Evolutionary conservation across 2,797 vertebrate genomes (phyloP), one percentile per base, ranked within the genome.

Genomic region (Darevskia nairensis): DNA sequence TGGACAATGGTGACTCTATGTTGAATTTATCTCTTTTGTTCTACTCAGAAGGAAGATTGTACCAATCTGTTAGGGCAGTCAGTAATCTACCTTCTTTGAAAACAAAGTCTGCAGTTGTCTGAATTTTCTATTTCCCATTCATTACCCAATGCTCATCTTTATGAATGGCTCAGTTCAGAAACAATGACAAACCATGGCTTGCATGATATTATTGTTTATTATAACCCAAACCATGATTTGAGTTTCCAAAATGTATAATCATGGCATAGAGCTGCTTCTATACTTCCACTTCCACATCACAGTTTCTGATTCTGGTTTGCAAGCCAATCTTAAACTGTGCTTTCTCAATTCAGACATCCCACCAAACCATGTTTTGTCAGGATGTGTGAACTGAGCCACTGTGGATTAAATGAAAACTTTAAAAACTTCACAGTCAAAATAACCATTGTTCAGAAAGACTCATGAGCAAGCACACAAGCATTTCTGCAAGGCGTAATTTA

Each of bases 321-420:
- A n/a, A 39, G 39, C 27, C 71, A 64, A 0, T 79, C 39, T 69
- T 69, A 79, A 79, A 79, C n/a, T 46, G 27, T 11, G 2, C 15
- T 32, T 41, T 61, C 25, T 64, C 69, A 10, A 44, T 44, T 64
- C 35, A 64, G n/a, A 64, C 21, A 74, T n/a, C 8, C 8, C 41
- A n/a, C 79, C 66, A 80, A 59, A 55, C 68, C 25, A 41, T 64
- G 61, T 39, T 74, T 39, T 74, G 15, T 39, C 35, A 66, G 64
- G 64, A 77, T 32, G 39, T 50, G 19, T 46, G n/a, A 55, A 41
- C 6, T 13, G 46, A 72, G 66, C 35, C 35, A 64, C 50, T 80
- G 1, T 23, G 13, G 44, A 75, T 6, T 39, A n/a, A 91, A 87
- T 23, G 6, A 32, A 90, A 90, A 90, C 4, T 4, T 64, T 11